Conservation (phyloP, 2,797 vertebrate species). For the Arctocebus calabarensis region DNA sequence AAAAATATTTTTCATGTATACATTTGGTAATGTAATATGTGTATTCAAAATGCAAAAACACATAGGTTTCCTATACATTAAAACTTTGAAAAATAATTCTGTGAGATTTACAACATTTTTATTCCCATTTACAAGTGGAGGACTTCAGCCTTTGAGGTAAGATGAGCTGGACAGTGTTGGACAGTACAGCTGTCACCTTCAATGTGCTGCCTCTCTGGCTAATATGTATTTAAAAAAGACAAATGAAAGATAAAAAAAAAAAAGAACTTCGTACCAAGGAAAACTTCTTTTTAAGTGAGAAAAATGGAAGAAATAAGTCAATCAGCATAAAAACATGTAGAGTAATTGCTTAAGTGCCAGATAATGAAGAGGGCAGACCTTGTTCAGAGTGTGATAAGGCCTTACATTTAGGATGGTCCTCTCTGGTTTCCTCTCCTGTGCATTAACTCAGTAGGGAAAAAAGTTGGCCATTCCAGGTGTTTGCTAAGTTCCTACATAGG, state of each 20-base stretch:
- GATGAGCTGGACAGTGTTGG: fast-evolving
- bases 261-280: not conserved
- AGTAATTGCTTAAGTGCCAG: not conserved
- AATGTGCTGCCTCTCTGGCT: fast-evolving
- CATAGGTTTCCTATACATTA: not conserved
- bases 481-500: not conserved
- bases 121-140: not conserved
- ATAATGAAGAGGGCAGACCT: not conserved
- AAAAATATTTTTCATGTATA: not conserved
- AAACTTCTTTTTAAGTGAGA: not conserved
- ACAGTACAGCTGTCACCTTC: no score
- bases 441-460: not conserved
- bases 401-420: not conserved
- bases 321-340: not conserved
- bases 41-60: not conserved
- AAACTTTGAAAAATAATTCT: not conserved
- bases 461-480: not conserved
- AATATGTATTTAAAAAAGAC: not conserved
- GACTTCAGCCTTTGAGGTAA: not conserved
- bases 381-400: no score
- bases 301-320: not conserved
- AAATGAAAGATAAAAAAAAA: not conserved
- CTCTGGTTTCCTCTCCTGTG: not conserved
- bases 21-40: not conserved
- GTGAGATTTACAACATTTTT: not conserved